phyloP scores from a whole-genome alignment of 2,888 invertebrate species.

The Anthophora plumipes region DNA sequence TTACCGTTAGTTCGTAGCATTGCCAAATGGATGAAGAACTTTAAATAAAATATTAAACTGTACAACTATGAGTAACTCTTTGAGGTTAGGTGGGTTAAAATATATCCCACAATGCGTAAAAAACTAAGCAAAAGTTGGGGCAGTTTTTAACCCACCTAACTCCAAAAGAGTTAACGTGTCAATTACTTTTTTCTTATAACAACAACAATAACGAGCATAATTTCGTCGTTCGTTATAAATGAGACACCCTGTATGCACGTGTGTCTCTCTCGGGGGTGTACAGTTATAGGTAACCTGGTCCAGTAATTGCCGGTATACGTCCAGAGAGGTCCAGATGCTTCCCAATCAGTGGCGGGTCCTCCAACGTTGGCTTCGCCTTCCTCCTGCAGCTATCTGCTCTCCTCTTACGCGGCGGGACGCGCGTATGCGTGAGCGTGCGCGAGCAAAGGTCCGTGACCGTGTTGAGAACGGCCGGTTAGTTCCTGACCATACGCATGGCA shows the following conservation, averaged over 20 bases:
- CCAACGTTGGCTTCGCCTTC: conserved; percentile 56
- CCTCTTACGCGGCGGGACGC: conserved; percentile 57
- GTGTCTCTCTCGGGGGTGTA: conserved; percentile 54
- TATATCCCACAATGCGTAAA: too few species aligned
- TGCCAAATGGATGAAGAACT: too few species aligned
- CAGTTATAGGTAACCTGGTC: conserved; percentile 75
- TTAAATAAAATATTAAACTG: too few species aligned
- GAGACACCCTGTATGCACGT: not conserved
- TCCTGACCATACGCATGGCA: conserved; percentile 83
- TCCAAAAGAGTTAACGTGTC: too few species aligned
- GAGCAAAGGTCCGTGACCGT: conserved; percentile 77
- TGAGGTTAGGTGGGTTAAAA: too few species aligned
- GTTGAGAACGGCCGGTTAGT: conserved; percentile 83
- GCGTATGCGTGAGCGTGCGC: conserved; percentile 64
- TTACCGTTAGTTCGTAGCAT: too few species aligned
- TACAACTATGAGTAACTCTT: too few species aligned
- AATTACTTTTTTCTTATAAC: too few species aligned
- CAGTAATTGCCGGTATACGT: conserved; percentile 83
- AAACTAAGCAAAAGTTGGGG: too few species aligned
- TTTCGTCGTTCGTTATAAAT: too few species aligned
- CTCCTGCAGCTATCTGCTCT: conserved; percentile 52
- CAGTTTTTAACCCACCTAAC: too few species aligned
- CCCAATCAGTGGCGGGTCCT: conserved; percentile 83
- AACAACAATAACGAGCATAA: too few species aligned
- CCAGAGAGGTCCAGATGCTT: conserved; percentile 84